Percentiles rank a stretch among this genome's conserved stretches.
Conservation (phyloP, 2,888 invertebrate species). For the Drosophila gaucha region DNA sequence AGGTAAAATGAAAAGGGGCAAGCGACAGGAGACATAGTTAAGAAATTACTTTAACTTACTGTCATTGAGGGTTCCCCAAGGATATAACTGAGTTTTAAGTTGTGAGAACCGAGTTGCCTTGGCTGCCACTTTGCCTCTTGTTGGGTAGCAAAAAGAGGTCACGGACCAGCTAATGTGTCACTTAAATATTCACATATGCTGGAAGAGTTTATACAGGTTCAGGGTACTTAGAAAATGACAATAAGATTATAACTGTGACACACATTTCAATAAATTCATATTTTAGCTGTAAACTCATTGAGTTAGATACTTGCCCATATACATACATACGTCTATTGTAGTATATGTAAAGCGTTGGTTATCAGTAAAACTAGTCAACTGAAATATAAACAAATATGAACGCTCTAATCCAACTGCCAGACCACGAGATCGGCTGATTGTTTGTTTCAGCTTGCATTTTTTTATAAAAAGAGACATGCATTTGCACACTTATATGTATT, state of each 20-base stretch:
- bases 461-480: too few relatives aligned
- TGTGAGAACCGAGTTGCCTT: constrained; percentile 5
- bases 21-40: constrained; percentile 47
- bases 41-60: constrained; percentile 73
- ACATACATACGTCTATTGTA: too few relatives aligned
- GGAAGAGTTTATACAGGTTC: constrained; percentile 12
- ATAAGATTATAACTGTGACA: background rate
- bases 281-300: background rate
- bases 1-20: background rate
- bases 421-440: too few relatives aligned
- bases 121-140: constrained; percentile 31
- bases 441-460: too few relatives aligned
- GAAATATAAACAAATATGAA: too few relatives aligned
- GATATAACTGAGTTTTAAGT: constrained; percentile 52
- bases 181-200: constrained; percentile 3
- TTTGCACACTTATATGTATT: too few relatives aligned
- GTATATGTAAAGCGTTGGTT: too few relatives aligned
- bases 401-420: too few relatives aligned
- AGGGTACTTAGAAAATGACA: constrained; percentile 5
- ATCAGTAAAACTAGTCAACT: too few relatives aligned
- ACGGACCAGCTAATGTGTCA: constrained; percentile 36
- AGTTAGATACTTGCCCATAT: too few relatives aligned
- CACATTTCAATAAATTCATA: background rate
- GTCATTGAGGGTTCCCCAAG: constrained; percentile 57
- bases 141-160: constrained; percentile 47